phyloP scores from a whole-genome alignment of 2,113 vertebrate genomes.

The Phalacrocorax aristotelis region DNA sequence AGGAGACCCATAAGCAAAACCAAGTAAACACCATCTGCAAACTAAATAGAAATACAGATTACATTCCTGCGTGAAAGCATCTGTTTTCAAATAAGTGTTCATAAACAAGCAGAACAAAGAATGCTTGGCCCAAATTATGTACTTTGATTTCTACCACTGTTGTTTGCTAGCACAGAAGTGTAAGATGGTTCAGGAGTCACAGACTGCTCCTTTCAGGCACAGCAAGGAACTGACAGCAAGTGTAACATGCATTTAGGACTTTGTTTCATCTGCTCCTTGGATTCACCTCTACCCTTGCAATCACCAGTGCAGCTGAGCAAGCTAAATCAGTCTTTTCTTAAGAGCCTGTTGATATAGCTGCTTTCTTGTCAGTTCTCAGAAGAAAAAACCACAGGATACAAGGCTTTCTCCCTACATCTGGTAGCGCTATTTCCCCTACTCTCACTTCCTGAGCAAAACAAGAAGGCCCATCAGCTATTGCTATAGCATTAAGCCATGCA shows the following conservation, averaged over 20 bases:
- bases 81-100: not conserved
- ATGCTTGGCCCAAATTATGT: not conserved
- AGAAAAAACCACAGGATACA: not conserved
- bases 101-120: not conserved
- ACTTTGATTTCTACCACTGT: not conserved
- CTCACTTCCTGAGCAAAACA: not conserved
- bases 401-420: not conserved
- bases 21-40: slow-evolving; percentile 97
- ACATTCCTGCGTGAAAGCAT: not conserved
- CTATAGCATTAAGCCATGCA: not conserved
- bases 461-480: not conserved
- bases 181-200: not conserved
- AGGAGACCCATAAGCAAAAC: slow-evolving; percentile 94
- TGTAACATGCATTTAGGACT: not conserved
- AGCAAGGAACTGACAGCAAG: not conserved
- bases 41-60: slow-evolving; percentile 72
- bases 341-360: not conserved
- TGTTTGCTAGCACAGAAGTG: not conserved
- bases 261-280: not conserved
- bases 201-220: not conserved
- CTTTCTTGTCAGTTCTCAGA: not conserved
- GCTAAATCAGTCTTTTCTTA: not conserved
- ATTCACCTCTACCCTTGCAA: not conserved
- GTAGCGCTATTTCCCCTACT: not conserved
- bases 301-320: not conserved